A percentile compares a stretch with the other conserved stretches of the same genome.
Evolutionary conservation across 2,888 invertebrate species (phyloP).

Genomic region (Thecophora atra): DNA sequence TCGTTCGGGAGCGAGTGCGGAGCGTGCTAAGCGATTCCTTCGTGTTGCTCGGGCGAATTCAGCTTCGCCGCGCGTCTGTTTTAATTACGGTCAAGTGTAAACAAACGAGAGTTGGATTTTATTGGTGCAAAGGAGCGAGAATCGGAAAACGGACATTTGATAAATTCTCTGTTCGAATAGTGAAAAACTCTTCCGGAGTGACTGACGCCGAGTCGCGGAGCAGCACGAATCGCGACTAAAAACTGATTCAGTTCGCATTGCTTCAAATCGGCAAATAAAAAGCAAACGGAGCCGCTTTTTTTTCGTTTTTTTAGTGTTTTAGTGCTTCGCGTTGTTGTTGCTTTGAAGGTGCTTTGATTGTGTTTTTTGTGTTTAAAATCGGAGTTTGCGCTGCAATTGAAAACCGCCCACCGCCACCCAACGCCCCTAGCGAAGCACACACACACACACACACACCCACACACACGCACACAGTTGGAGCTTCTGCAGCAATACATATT

Average conservation of each 20-base stretch:
- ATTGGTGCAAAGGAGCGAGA: no score
- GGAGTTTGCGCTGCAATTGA: slow-evolving; percentile 21
- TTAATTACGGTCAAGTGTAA: background rate
- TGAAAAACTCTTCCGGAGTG: no score
- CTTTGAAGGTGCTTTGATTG: background rate
- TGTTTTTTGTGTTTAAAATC: background rate
- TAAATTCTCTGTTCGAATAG: no score
- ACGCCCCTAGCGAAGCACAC: slow-evolving; percentile 16
- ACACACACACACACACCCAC: slow-evolving; percentile 1
- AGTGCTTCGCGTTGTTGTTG: background rate
- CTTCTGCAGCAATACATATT: background rate
- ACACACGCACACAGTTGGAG: background rate
- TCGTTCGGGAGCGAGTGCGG: slow-evolving; percentile 12
- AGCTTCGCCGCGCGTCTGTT: background rate
- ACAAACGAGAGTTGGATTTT: no score
- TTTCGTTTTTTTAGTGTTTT: background rate
- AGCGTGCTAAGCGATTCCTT: background rate
- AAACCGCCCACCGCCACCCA: slow-evolving; percentile 25
- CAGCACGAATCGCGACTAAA: background rate
- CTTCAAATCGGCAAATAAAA: background rate
- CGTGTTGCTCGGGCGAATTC: background rate
- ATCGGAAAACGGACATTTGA: no score
- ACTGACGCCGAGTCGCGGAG: no score
- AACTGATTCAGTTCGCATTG: background rate
- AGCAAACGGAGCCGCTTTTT: background rate